phyloP scores from a whole-genome alignment of 2,113 vertebrate species.

The Phainopepla nitens region DNA sequence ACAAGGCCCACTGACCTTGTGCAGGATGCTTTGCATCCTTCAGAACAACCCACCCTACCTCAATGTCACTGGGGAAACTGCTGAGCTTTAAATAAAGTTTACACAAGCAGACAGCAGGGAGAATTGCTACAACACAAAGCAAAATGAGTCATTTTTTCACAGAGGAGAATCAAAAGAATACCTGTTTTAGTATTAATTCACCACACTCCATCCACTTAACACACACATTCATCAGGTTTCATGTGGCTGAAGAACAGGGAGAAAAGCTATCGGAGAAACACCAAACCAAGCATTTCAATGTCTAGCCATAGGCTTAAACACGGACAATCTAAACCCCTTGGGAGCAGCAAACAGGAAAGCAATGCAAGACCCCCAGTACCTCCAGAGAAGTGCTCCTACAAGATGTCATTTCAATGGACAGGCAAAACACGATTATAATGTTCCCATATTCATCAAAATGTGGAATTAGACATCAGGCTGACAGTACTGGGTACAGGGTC shows the following conservation, averaged over 20 bases:
- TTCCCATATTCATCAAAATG: not conserved
- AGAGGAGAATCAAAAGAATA: not conserved
- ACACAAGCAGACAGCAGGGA: not conserved
- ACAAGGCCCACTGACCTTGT: not conserved
- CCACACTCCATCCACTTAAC: not conserved
- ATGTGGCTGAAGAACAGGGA: not conserved
- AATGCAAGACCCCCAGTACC: not conserved
- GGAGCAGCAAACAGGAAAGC: not conserved
- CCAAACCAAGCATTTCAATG: not conserved
- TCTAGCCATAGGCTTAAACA: not conserved
- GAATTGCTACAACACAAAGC: not conserved
- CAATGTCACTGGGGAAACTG: not conserved
- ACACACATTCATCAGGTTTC: not conserved
- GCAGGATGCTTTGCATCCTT: not conserved
- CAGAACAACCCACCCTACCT: not conserved
- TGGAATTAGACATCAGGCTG: too few species aligned
- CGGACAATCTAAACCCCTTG: not conserved
- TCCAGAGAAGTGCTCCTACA: not conserved
- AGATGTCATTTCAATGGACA: rapidly evolving
- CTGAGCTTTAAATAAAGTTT: not conserved
- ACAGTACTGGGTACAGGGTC: rapidly evolving
- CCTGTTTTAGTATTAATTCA: not conserved
- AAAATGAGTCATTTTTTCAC: not conserved
- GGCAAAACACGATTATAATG: not conserved
- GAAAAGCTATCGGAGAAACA: not conserved